A percentile compares a stretch with the other conserved stretches of the same genome.
These are phyloP conservation scores for Ferrisia virgata DNA, from an alignment of 2,888 invertebrate genomes.

Conservation along the genomic window DNA sequence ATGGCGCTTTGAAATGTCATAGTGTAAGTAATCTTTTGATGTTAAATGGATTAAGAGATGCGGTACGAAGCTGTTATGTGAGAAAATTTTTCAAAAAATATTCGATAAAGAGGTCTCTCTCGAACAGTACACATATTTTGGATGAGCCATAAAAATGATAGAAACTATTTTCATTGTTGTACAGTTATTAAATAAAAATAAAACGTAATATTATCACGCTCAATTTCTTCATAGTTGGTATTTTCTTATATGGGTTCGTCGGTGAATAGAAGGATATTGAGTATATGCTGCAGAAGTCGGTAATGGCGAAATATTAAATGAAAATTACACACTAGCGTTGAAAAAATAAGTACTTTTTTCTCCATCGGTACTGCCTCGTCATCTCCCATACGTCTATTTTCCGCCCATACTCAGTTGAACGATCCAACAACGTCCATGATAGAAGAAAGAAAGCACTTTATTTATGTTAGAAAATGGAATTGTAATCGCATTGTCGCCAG, in stretches of 20 bases:
- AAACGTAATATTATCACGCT: neutral
- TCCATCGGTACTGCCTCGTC: neutral
- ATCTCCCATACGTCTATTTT: no score
- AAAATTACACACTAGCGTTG: neutral
- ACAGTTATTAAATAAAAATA: neutral
- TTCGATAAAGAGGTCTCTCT: neutral
- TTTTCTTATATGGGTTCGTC: neutral
- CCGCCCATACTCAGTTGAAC: neutral
- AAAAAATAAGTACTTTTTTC: neutral
- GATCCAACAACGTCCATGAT: neutral
- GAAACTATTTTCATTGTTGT: neutral
- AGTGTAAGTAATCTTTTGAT: slow-evolving; percentile 4
- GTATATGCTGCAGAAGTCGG: neutral
- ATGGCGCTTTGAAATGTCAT: neutral
- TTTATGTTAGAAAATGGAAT: slow-evolving; percentile 6
- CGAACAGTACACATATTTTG: neutral
- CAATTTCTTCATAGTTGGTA: neutral
- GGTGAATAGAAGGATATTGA: neutral
- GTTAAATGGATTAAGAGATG: neutral
- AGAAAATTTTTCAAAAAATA: neutral
- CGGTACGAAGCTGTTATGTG: neutral
- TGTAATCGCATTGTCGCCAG: slow-evolving; percentile 14
- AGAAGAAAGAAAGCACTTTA: neutral
- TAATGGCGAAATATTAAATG: neutral
- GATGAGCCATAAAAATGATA: neutral